Conservation (phyloP, 2,113 vertebrate genomes). For the Trachemys scripta region DNA sequence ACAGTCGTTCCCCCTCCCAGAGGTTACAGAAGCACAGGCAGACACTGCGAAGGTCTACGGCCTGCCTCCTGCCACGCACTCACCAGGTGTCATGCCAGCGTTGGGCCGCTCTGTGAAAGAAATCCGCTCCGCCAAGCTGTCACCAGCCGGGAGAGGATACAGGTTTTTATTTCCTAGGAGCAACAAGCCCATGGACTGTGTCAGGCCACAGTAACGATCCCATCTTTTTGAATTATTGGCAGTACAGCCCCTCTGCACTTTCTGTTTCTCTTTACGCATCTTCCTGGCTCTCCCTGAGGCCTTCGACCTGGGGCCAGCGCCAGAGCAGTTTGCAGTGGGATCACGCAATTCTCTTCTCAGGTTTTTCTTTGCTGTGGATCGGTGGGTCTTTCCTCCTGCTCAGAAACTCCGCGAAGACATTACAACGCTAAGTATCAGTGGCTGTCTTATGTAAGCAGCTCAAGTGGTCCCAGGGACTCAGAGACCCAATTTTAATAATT, state of each 20-base stretch:
- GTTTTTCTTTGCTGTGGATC: neutral
- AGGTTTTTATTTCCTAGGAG: rapidly evolving
- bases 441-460: neutral
- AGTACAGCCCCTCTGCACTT: neutral
- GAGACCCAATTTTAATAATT: neutral
- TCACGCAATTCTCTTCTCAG: conserved; percentile 16
- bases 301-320: conserved; percentile 17
- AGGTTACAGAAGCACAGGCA: neutral
- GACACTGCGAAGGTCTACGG: neutral
- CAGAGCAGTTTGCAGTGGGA: neutral
- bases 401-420: neutral
- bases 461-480: neutral
- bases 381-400: neutral
- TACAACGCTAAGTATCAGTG: neutral
- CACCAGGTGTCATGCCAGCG: neutral
- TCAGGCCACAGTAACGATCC: conserved; percentile 2
- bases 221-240: neutral
- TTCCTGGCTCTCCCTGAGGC: neutral
- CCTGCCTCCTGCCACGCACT: neutral
- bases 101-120: rapidly evolving
- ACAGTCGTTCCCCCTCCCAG: neutral
- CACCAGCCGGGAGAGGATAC: neutral
- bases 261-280: neutral
- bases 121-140: neutral
- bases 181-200: neutral